Conservation (phyloP, 1,140 invertebrate species). For the Drosophila orena region DNA sequence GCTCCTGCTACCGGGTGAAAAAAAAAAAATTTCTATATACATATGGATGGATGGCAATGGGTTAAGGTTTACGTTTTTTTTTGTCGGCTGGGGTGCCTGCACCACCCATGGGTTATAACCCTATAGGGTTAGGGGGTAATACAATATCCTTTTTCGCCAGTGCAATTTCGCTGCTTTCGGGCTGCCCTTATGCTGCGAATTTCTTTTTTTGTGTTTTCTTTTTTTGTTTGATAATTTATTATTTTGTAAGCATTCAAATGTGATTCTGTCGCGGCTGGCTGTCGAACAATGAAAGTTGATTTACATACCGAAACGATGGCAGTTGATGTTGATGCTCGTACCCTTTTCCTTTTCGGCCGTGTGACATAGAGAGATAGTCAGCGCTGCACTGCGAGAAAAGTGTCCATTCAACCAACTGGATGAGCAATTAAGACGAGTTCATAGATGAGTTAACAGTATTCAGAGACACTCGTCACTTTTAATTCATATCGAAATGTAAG, state of each 20-base stretch:
- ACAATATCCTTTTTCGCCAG: conserved; percentile 49
- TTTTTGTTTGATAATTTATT: conserved; percentile 84
- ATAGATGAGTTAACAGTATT: no score
- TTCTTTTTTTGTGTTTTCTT: conserved; percentile 44
- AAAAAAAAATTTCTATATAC: no score
- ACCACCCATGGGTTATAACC: conserved; percentile 15
- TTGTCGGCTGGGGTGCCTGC: conserved; percentile 24
- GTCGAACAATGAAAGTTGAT: conserved; percentile 84
- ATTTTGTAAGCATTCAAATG: conserved; percentile 85
- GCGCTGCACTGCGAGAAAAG: conserved; percentile 7
- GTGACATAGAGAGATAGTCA: conserved; percentile 6
- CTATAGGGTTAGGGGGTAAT: conserved; percentile 66
- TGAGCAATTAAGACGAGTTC: no score
- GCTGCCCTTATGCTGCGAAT: conserved; percentile 61
- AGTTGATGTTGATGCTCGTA: conserved; percentile 57
- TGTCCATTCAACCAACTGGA: no score
- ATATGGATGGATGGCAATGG: conserved; percentile 10
- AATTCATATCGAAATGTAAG: neutral
- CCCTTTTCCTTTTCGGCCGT: conserved; percentile 39
- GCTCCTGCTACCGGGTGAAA: conserved; percentile 16
- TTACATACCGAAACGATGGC: conserved; percentile 84
- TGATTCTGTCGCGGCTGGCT: conserved; percentile 66
- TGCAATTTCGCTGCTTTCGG: conserved; percentile 68
- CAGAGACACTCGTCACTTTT: neutral
- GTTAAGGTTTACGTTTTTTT: conserved; percentile 18